Percentiles rank a stretch among this genome's conserved stretches.
Evolutionary conservation across 2,888 invertebrate species (phyloP).

Genomic region (Pardosa pseudoannulata): DNA sequence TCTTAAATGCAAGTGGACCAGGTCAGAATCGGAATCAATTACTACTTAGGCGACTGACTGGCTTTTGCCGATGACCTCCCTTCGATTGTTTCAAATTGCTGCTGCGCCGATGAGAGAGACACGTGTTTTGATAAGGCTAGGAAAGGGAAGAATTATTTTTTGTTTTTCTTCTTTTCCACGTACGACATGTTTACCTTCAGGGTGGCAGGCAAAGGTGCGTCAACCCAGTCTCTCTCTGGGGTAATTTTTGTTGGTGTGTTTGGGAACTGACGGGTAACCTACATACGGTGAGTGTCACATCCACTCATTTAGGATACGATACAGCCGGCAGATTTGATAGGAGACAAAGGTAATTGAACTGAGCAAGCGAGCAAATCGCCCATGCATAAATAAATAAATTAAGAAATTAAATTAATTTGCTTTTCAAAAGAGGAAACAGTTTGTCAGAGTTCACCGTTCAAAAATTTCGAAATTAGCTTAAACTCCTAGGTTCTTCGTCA

Average conservation of each 20-base stretch:
- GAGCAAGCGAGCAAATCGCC: too few relatives aligned
- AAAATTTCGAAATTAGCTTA: too few relatives aligned
- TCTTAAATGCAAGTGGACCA: conserved; percentile 45
- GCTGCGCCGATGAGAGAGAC: conserved; percentile 14
- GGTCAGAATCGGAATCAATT: conserved; percentile 60
- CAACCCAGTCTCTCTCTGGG: not conserved
- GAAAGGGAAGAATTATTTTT: conserved; percentile 22
- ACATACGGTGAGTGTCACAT: not conserved
- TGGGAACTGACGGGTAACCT: not conserved
- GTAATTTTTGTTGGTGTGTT: not conserved
- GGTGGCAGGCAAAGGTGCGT: not conserved
- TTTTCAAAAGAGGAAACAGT: too few relatives aligned
- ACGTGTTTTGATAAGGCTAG: conserved; percentile 47
- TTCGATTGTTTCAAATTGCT: conserved; percentile 32
- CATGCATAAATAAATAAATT: too few relatives aligned
- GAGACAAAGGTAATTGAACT: too few relatives aligned
- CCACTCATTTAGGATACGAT: not conserved
- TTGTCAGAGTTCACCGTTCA: too few relatives aligned
- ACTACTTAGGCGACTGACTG: not conserved
- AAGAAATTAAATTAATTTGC: too few relatives aligned
- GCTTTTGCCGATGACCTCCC: conserved; percentile 53
- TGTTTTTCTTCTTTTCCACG: not conserved
- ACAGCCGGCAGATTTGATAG: not conserved
- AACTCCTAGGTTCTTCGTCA: too few relatives aligned
- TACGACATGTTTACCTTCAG: conserved; percentile 54